These are phyloP conservation scores for Heliconius melpomene DNA, from an alignment of 1,140 invertebrate genomes.

Conservation along the genomic window DNA sequence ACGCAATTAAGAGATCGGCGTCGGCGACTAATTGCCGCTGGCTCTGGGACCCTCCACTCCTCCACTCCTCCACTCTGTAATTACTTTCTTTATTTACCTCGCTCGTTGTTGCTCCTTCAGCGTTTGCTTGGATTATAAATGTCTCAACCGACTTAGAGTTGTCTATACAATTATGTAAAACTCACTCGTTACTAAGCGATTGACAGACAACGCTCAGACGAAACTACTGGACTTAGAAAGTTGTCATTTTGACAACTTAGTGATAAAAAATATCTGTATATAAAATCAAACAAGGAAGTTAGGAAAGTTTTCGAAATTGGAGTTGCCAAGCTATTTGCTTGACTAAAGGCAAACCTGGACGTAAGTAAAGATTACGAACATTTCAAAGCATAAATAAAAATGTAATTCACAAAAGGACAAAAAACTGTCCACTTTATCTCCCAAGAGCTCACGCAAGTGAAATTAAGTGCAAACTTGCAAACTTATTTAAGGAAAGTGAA, in stretches of 20 bases:
- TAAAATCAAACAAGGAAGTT: too few relatives aligned
- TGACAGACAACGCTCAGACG: too few relatives aligned
- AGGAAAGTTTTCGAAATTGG: too few relatives aligned
- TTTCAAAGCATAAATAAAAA: background rate
- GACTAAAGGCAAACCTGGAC: background rate
- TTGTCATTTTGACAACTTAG: too few relatives aligned
- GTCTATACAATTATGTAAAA: too few relatives aligned
- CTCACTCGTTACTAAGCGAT: too few relatives aligned
- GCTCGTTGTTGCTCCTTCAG: background rate
- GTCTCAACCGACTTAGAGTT: too few relatives aligned
- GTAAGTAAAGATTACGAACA: background rate
- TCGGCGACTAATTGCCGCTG: background rate
- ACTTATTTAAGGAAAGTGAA: constrained; percentile 23
- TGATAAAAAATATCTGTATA: too few relatives aligned
- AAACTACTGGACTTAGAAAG: too few relatives aligned
- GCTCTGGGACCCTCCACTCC: constrained; percentile 2
- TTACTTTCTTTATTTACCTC: constrained; percentile 20
- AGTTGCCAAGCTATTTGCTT: too few relatives aligned
- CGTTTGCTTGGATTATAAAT: background rate
- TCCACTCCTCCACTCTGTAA: constrained; percentile 7
- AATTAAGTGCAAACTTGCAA: constrained; percentile 10
- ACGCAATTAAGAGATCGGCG: constrained; percentile 15
- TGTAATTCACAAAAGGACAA: background rate
- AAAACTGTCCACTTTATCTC: background rate
- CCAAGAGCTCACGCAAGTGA: background rate